A percentile compares a stretch with the other conserved stretches of the same genome.
phyloP scores from a whole-genome alignment of 2,888 invertebrate genomes.

The Polymixis flavicincta region DNA sequence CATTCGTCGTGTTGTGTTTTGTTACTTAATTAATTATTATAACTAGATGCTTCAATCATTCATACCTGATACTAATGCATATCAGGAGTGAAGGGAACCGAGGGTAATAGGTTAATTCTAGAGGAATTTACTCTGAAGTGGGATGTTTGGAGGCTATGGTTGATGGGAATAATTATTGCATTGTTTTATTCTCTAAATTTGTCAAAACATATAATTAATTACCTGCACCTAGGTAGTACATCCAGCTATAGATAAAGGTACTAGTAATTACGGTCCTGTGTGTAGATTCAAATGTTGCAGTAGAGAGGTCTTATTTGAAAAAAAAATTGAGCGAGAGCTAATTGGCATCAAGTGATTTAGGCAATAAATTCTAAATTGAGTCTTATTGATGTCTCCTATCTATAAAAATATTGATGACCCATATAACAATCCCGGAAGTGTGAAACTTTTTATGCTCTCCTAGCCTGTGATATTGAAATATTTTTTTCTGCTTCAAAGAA shows the following conservation, averaged over 20 bases:
- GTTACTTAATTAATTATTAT: background rate
- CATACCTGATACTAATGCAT: background rate
- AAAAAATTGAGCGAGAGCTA: background rate
- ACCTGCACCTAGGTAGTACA: too few species aligned
- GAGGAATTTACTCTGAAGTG: background rate
- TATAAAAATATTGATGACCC: constrained; percentile 5
- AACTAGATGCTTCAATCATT: too few species aligned
- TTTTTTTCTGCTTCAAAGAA: constrained; percentile 1
- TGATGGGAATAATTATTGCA: background rate
- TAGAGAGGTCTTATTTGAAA: too few species aligned
- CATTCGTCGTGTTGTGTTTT: background rate
- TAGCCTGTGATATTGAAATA: background rate
- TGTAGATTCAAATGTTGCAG: too few species aligned
- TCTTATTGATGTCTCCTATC: background rate
- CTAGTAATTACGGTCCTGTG: too few species aligned
- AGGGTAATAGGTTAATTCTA: background rate
- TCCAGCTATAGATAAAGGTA: too few species aligned
- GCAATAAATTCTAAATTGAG: background rate
- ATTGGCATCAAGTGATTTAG: background rate
- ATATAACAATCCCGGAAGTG: background rate
- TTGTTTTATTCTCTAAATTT: background rate
- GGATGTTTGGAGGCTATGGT: background rate
- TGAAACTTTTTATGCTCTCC: background rate
- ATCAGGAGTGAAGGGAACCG: background rate
- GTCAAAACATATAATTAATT: background rate